phyloP scores from a whole-genome alignment of 2,888 invertebrate species.

The Emesis furor region DNA sequence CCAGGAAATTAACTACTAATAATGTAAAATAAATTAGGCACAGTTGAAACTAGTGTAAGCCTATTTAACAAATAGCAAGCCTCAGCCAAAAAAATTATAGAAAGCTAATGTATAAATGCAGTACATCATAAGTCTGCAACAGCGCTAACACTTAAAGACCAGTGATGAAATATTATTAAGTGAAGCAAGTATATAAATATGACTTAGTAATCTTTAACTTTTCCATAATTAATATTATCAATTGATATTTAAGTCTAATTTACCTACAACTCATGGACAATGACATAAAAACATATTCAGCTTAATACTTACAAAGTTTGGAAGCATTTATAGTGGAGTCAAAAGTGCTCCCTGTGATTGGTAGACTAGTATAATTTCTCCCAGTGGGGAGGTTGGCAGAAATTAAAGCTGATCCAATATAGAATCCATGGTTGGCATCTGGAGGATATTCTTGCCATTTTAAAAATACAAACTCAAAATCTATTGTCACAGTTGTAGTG shows the following conservation, averaged over 20 bases:
- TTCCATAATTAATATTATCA: too few relatives aligned
- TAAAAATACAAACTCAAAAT: conserved; percentile 98
- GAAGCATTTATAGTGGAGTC: conserved; percentile 94
- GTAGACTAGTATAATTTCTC: conserved; percentile 95
- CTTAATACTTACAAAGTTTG: conserved; percentile 86
- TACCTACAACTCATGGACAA: neutral
- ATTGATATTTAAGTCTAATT: neutral
- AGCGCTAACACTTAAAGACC: too few relatives aligned
- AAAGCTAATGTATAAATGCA: too few relatives aligned
- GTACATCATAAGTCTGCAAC: too few relatives aligned
- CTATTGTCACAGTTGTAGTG: conserved; percentile 96
- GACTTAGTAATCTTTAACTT: too few relatives aligned
- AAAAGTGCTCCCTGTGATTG: conserved; percentile 94
- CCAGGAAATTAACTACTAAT: too few relatives aligned
- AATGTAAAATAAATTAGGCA: too few relatives aligned
- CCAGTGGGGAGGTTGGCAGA: conserved; percentile 95
- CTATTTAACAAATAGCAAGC: too few relatives aligned
- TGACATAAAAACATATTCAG: conserved; percentile 1
- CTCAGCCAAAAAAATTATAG: too few relatives aligned
- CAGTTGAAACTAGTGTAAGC: too few relatives aligned
- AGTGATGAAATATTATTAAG: too few relatives aligned
- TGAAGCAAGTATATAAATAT: too few relatives aligned
- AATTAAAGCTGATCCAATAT: conserved; percentile 97
- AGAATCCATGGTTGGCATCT: conserved; percentile 99
- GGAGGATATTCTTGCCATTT: conserved; percentile 99